Evolutionary conservation across 2,113 vertebrate species (phyloP).

Genomic region (Geococcyx californianus): DNA sequence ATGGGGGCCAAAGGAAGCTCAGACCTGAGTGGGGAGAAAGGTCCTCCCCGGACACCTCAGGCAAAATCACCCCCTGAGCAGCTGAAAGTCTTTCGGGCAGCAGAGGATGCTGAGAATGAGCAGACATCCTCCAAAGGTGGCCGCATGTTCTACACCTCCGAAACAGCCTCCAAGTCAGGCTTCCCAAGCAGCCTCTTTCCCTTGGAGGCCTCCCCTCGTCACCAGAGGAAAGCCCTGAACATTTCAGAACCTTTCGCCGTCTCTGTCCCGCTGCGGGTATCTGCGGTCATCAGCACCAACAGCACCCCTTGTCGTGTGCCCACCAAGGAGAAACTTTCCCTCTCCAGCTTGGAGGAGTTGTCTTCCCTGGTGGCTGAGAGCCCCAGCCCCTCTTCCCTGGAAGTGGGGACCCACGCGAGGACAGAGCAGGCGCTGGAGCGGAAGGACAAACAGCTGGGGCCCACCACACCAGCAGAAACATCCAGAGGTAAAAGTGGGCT

Average conservation of each 20-base stretch:
- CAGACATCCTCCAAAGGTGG: conserved; percentile 88
- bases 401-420: not conserved
- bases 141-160: conserved; percentile 90
- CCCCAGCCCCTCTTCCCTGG: not conserved
- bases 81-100: conserved; percentile 91
- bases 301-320: conserved; percentile 89
- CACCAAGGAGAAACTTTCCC: conserved; percentile 80
- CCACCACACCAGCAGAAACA: conserved; percentile 14
- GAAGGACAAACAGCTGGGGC: conserved; percentile 55
- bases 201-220: conserved; percentile 89
- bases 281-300: conserved; percentile 94
- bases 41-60: conserved; percentile 41
- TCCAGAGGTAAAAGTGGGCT: not conserved
- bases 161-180: conserved; percentile 78
- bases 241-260: conserved; percentile 96
- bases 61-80: conserved; percentile 88
- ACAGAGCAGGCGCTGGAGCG: not conserved
- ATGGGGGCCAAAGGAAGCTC: conserved; percentile 75
- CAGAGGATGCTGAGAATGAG: conserved; percentile 81
- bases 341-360: conserved; percentile 78
- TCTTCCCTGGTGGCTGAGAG: conserved; percentile 69
- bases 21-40: conserved; percentile 54
- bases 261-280: conserved; percentile 91
- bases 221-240: conserved; percentile 92
- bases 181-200: conserved; percentile 89